Percentiles rank a stretch among this genome's conserved stretches.
phyloP scores from a whole-genome alignment of 1,140 invertebrate species.

The Sinella curviseta region DNA sequence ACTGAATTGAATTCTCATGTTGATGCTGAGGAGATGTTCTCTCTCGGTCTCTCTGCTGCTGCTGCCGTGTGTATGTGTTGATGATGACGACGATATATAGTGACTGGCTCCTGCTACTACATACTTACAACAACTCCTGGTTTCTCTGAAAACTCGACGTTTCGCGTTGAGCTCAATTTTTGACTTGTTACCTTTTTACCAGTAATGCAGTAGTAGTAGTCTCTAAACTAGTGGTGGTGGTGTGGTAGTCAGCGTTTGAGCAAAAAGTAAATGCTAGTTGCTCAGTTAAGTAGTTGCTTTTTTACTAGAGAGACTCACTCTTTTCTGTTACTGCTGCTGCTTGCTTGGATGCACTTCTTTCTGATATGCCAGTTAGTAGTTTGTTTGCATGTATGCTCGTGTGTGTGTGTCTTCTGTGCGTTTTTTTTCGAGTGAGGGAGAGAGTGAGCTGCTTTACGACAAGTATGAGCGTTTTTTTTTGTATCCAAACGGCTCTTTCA shows the following conservation, averaged over 20 bases:
- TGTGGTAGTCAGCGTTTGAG: too few species aligned
- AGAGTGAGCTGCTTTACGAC: not conserved
- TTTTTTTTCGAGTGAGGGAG: not conserved
- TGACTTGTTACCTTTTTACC: not conserved
- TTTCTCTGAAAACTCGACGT: not conserved
- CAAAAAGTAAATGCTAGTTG: slow-evolving; percentile 1
- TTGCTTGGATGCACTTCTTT: slow-evolving; percentile 2
- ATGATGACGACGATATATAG: not conserved
- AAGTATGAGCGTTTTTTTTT: not conserved
- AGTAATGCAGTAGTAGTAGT: not conserved
- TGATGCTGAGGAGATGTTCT: not conserved
- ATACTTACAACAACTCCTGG: not conserved
- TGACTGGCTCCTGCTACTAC: not conserved
- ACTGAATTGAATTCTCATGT: not conserved
- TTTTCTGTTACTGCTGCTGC: not conserved
- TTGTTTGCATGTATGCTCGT: too few species aligned
- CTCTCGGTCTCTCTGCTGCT: not conserved
- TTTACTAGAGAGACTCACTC: not conserved
- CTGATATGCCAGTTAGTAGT: not conserved
- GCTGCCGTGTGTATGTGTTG: not conserved
- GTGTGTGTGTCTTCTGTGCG: too few species aligned
- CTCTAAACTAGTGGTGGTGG: too few species aligned
- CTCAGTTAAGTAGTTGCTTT: not conserved
- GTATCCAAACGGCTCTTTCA: not conserved
- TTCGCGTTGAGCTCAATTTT: not conserved